A percentile compares a stretch with the other conserved stretches of the same genome.
These are phyloP conservation scores for Hippocampus zosterae DNA, from an alignment of 2,113 vertebrate genomes.

Conservation along the genomic window DNA sequence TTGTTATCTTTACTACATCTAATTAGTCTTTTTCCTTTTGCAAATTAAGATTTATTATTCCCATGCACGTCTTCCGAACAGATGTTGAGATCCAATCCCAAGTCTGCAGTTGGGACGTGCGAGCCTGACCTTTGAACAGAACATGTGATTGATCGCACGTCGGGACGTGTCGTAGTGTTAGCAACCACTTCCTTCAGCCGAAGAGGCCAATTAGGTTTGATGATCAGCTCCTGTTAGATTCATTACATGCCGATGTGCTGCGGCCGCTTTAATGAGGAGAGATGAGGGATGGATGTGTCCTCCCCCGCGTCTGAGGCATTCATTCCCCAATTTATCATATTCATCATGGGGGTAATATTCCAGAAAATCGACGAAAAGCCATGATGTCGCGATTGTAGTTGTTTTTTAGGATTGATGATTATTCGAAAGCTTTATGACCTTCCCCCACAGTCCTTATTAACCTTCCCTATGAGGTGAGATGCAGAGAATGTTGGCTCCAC, in stretches of 20 bases:
- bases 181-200: constrained; percentile 54
- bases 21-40: not conserved
- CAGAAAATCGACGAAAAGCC: too few species aligned
- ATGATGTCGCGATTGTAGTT: too few species aligned
- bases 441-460: too few species aligned
- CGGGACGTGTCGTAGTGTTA: constrained; percentile 35
- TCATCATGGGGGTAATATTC: too few species aligned
- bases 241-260: constrained; percentile 46
- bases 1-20: not conserved
- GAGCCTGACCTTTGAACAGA: constrained; percentile 60
- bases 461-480: too few species aligned
- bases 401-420: too few species aligned
- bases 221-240: constrained; percentile 65
- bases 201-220: constrained; percentile 77
- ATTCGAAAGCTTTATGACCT: too few species aligned
- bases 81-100: not conserved
- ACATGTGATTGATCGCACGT: constrained; percentile 58
- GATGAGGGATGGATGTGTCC: constrained; percentile 26
- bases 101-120: not conserved
- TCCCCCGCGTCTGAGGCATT: not conserved
- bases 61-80: not conserved
- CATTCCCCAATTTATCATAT: too few species aligned
- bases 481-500: too few species aligned
- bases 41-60: not conserved
- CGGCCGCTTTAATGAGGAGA: constrained; percentile 48